Conservation (phyloP, 1,140 invertebrate species). For the Amphibalanus amphitrite region DNA sequence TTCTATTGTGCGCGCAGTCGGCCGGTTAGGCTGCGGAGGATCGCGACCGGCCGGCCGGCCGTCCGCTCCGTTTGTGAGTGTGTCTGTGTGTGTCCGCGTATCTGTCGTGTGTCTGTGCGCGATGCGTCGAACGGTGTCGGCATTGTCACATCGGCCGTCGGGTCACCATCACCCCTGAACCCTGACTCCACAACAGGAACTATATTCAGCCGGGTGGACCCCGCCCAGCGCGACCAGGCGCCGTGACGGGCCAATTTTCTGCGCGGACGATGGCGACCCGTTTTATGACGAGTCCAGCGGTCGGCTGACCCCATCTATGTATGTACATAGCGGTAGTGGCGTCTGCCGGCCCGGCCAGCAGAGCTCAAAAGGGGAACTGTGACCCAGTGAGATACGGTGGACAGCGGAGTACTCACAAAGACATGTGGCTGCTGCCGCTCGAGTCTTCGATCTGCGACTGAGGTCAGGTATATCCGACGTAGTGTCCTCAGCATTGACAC, state of each 20-base stretch:
- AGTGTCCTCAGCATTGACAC: background rate
- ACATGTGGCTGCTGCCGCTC: no score
- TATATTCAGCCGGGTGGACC: background rate
- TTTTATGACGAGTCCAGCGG: background rate
- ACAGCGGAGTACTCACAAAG: no score
- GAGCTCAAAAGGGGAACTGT: no score
- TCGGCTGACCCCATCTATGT: background rate
- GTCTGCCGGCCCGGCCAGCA: background rate
- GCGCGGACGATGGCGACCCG: background rate
- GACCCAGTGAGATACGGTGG: no score
- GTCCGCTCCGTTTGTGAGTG: background rate
- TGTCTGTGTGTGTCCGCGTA: background rate
- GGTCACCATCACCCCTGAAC: background rate
- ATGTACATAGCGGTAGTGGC: background rate
- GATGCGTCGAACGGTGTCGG: background rate
- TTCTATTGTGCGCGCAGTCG: background rate
- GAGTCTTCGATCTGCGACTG: no score
- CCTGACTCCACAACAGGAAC: background rate
- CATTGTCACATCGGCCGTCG: background rate
- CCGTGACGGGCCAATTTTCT: background rate
- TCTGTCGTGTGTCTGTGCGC: no score
- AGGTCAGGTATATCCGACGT: background rate
- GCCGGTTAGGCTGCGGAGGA: no score
- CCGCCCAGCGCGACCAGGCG: background rate
- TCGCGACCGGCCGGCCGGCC: no score